Conservation (phyloP, 2,888 invertebrate species). For the Drosophila bunnanda region DNA sequence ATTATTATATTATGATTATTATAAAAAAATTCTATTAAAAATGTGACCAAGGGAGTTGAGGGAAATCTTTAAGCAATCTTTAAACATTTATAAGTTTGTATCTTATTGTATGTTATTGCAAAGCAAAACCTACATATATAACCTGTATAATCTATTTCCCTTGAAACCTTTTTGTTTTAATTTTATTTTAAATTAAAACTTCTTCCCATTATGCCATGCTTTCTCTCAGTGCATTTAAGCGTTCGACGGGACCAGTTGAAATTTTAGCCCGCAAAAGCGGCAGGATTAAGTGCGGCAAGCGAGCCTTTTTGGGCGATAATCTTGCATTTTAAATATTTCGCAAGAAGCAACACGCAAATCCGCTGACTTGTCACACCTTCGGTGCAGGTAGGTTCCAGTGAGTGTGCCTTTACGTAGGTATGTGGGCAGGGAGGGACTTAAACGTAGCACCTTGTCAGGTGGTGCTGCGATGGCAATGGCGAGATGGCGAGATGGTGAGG, state of each 20-base stretch:
- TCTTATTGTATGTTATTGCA: no score
- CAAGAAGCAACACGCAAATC: slow-evolving; percentile 77
- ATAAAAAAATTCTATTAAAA: no score
- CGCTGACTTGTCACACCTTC: slow-evolving; percentile 81
- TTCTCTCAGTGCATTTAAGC: slow-evolving; percentile 11
- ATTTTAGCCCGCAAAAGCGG: slow-evolving; percentile 50
- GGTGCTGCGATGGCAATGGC: slow-evolving; percentile 27
- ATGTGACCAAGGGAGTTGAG: no score
- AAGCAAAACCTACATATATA: no score
- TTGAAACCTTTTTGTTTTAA: no score
- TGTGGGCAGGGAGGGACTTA: slow-evolving; percentile 36
- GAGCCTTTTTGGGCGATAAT: slow-evolving; percentile 71
- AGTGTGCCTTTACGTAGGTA: slow-evolving; percentile 11
- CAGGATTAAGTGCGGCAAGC: slow-evolving; percentile 68
- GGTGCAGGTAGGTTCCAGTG: slow-evolving; percentile 52
- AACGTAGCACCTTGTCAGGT: slow-evolving; percentile 49
- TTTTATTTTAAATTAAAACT: no score
- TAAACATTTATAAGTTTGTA: no score
- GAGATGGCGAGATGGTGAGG: slow-evolving; percentile 36
- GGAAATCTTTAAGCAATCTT: no score
- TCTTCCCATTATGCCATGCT: background rate
- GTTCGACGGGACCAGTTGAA: slow-evolving; percentile 12
- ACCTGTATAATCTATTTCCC: no score
- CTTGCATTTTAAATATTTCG: slow-evolving; percentile 78
- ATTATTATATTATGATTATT: no score